Evolutionary conservation across 2,888 invertebrate species (phyloP).

Genomic region (Microctonus aethiopoides): DNA sequence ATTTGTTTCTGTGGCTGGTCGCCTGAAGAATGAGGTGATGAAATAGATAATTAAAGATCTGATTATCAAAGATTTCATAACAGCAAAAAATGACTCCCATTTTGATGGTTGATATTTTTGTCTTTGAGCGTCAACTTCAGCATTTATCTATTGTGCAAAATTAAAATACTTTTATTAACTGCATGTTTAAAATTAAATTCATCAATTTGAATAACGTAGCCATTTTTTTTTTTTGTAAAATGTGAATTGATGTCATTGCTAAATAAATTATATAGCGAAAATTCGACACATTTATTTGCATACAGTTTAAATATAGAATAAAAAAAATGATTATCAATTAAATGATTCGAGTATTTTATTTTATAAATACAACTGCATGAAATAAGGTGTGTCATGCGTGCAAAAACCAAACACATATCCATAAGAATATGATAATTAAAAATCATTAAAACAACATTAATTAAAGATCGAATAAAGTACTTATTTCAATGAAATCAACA

Average conservation of each 20-base stretch:
- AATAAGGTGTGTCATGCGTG: background rate
- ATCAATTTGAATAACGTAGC: background rate
- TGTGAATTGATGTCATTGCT: conserved; percentile 1
- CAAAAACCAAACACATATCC: background rate
- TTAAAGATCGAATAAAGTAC: background rate
- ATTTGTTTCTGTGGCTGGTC: conserved; percentile 70
- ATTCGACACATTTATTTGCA: conserved; percentile 11
- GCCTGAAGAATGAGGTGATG: conserved; percentile 87
- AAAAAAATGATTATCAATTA: background rate
- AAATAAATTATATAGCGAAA: conserved; percentile 10
- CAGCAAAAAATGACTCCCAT: conserved; percentile 82
- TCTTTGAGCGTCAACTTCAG: conserved; percentile 52
- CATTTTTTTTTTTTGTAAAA: background rate
- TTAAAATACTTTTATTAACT: background rate
- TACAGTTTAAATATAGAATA: background rate
- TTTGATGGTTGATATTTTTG: conserved; percentile 50
- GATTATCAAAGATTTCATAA: conserved; percentile 87
- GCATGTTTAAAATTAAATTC: background rate
- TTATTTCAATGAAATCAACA: background rate
- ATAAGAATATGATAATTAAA: background rate
- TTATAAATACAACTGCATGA: no score
- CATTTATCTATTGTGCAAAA: conserved; percentile 48
- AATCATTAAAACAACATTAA: background rate
- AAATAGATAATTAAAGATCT: conserved; percentile 93
- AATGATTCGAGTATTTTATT: background rate